Percentiles rank a stretch among this genome's conserved stretches.
These are phyloP conservation scores for Frankliniella fusca DNA, from an alignment of 2,888 invertebrate genomes.

Conservation along the genomic window DNA sequence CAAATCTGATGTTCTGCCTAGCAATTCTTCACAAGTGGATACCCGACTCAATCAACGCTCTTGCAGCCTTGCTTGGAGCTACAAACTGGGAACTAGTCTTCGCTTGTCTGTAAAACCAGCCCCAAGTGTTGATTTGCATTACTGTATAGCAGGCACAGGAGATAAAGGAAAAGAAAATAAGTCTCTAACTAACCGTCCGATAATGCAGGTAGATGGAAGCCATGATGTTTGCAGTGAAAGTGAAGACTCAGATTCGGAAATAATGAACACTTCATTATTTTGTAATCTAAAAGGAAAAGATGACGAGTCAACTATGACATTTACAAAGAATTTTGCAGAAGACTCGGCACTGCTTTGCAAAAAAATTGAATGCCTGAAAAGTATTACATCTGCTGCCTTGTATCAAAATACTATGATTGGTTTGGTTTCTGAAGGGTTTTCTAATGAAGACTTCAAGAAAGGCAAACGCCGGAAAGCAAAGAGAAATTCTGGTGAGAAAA, in stretches of 20 bases:
- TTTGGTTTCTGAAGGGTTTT: not conserved
- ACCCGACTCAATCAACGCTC: constrained; percentile 56
- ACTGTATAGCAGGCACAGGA: not conserved
- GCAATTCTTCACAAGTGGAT: constrained; percentile 48
- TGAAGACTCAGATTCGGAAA: not conserved
- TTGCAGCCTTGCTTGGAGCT: constrained; percentile 61
- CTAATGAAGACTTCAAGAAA: not conserved
- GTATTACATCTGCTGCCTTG: not conserved
- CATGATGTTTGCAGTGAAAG: constrained; percentile 44
- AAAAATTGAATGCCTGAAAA: constrained; percentile 2
- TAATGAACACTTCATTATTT: not conserved
- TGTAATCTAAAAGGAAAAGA: not conserved
- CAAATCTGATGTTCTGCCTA: constrained; percentile 59
- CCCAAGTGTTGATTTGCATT: not conserved
- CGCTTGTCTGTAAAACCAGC: not conserved
- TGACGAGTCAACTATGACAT: not conserved
- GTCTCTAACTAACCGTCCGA: constrained; percentile 38
- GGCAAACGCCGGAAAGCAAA: not conserved
- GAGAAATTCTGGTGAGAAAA: not conserved
- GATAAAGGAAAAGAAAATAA: constrained; percentile 17
- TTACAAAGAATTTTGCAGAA: not conserved
- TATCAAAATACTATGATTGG: not conserved
- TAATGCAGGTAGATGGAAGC: constrained; percentile 56
- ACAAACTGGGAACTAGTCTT: not conserved
- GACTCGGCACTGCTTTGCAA: not conserved